Evolutionary conservation across 2,113 vertebrate species (phyloP).

Genomic region (Platichthys flesus): DNA sequence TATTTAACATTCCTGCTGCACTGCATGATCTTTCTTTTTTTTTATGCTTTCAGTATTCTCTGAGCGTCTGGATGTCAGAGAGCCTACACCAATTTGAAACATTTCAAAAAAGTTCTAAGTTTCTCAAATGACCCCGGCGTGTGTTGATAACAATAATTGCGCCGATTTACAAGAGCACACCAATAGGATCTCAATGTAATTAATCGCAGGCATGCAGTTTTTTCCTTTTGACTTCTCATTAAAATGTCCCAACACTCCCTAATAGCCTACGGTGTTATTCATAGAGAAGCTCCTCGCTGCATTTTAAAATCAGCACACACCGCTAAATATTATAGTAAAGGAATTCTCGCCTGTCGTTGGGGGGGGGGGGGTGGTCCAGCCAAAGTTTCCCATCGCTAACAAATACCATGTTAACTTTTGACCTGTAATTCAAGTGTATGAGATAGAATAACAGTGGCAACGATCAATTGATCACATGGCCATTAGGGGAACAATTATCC

Average conservation of each 20-base stretch:
- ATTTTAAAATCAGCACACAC: constrained; percentile 60
- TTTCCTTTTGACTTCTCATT: constrained; percentile 48
- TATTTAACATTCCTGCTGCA: constrained; percentile 24
- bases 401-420: constrained; percentile 36
- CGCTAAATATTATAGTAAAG: constrained; percentile 41
- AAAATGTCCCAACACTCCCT: constrained; percentile 61
- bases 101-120: constrained; percentile 15
- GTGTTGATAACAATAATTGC: constrained; percentile 41
- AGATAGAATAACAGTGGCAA: constrained; percentile 42
- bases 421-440: constrained; percentile 37
- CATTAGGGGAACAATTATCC: constrained; percentile 62
- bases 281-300: constrained; percentile 38
- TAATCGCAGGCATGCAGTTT: constrained; percentile 35
- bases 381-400: constrained; percentile 27
- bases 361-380: constrained; percentile 17
- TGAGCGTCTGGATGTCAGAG: not conserved
- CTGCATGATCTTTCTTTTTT: not conserved
- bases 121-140: constrained; percentile 23
- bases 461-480: constrained; percentile 48
- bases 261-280: constrained; percentile 53
- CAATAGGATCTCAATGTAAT: constrained; percentile 43
- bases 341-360: constrained; percentile 40
- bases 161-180: constrained; percentile 34
- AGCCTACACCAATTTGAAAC: constrained; percentile 2
- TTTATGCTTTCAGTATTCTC: constrained; percentile 32